Evolutionary conservation across 2,797 vertebrate species (phyloP).

Genomic region (Siniperca scherzeri): DNA sequence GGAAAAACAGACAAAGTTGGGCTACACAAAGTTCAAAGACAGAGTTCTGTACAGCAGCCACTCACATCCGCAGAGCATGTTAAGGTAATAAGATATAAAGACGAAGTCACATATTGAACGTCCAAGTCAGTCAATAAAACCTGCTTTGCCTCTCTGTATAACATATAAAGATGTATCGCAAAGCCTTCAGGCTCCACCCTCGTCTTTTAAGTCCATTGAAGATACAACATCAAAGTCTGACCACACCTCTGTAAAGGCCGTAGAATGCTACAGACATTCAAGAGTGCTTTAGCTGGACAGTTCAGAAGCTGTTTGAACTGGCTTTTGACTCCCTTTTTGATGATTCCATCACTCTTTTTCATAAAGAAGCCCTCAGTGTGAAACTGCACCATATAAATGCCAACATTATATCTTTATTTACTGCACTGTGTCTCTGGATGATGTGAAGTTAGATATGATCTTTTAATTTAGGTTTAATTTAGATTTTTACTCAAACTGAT

Average conservation of each 20-base stretch:
- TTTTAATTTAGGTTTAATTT: neutral
- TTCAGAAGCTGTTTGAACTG: slow-evolving; percentile 42
- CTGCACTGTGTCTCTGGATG: neutral
- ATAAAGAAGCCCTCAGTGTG: neutral
- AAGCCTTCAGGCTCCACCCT: slow-evolving; percentile 41
- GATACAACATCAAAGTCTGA: slow-evolving; percentile 71
- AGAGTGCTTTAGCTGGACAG: slow-evolving; percentile 37
- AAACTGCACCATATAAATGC: neutral
- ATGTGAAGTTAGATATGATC: neutral
- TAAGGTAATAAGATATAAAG: neutral
- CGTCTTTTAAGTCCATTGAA: slow-evolving; percentile 70
- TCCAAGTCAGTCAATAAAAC: slow-evolving; percentile 1
- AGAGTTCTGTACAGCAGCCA: neutral
- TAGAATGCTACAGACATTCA: slow-evolving; percentile 20
- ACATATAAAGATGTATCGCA: slow-evolving; percentile 19
- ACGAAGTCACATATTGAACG: neutral
- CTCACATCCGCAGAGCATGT: neutral
- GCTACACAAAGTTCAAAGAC: slow-evolving; percentile 6
- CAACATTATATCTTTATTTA: neutral
- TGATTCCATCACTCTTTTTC: slow-evolving; percentile 6
- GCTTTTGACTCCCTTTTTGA: slow-evolving; percentile 46
- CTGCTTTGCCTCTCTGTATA: neutral
- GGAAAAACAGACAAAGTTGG: slow-evolving; percentile 8
- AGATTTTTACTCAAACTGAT: neutral
- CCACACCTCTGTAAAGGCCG: slow-evolving; percentile 64